Base-by-base conservation (phyloP, 2,888 invertebrate species). In the Oxytorus armatus region DNA sequence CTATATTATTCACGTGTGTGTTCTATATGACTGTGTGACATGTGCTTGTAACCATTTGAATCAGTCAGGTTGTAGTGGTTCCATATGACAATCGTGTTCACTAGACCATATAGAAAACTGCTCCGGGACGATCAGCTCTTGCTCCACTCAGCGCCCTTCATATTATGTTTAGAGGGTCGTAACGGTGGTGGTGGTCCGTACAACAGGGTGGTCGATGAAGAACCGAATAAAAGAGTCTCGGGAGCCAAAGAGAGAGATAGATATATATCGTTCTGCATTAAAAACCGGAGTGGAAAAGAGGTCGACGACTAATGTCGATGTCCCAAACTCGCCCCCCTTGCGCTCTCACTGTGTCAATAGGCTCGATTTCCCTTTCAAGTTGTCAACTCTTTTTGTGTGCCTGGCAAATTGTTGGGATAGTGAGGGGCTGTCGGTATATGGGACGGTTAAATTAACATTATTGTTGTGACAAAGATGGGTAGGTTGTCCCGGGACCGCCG, bases 351-450 rank as follows among this genome's bases (percentile, higher is more conserved):
- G 87, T 91, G 91, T 91, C 91, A 91, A 92, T 92, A 92, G 91
- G 90, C 91, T 91, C 91, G 88, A 92, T 92, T 92, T 92, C 92
- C 91, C 92, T 92, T 92, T 92, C 91, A 92, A 91, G 90, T 91
- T 91, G 90, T 90, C 91, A 92, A 91, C 91, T 91, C 91, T 91
- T 91, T 92, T 91, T 92, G 90, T 91, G 86, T 91, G 87, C 88
- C 86, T 84, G 89, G 89, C 89, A 91, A 92, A 91, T 92, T 91
- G 90, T 90, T 89, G 89, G 74, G 44, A 70, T 51, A 69, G 55
- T 61, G 59, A 63, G 47, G 42, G 49, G 74, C 66, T 63, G 18
- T 78, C 61, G 33, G 57, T 55, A 49, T 55, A 68, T 7, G 55
- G 63, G 73, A 86, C 85, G 88, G 86, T 88, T 91, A 90, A 92